phyloP scores from a whole-genome alignment of 2,797 vertebrate genomes.

The Myotis pilosus region DNA sequence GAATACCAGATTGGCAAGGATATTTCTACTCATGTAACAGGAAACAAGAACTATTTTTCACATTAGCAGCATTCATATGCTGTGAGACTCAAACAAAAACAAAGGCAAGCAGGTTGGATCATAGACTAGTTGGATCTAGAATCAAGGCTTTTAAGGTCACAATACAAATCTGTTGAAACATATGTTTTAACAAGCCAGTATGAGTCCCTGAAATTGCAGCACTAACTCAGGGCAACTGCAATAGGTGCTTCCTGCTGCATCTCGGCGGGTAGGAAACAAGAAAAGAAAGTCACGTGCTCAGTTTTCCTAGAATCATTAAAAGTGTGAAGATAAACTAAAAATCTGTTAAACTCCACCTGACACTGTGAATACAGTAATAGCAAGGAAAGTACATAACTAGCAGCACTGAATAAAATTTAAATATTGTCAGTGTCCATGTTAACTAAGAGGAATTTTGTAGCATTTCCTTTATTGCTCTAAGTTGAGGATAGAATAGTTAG shows the following conservation, averaged over 20 bases:
- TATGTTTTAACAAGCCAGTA: neutral
- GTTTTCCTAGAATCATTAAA: neutral
- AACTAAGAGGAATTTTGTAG: neutral
- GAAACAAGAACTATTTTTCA: neutral
- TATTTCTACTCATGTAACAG: neutral
- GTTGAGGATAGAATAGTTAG: neutral
- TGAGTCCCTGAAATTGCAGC: fast-evolving
- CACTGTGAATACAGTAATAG: neutral
- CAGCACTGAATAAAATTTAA: constrained; percentile 2
- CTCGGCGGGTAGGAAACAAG: neutral
- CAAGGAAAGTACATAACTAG: neutral
- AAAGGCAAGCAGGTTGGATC: neutral
- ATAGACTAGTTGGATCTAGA: neutral
- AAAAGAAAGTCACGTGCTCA: neutral
- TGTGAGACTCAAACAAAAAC: neutral
- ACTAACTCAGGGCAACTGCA: neutral
- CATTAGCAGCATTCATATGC: neutral
- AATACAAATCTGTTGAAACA: neutral
- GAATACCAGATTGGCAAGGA: neutral
- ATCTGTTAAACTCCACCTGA: neutral
- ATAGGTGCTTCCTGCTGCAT: neutral
- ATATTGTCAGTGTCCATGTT: neutral
- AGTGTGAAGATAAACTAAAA: neutral
- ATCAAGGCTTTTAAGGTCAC: neutral
- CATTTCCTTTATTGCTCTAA: neutral